Conservation (phyloP, 2,113 vertebrate genomes). For the Chaetodon auriga region DNA sequence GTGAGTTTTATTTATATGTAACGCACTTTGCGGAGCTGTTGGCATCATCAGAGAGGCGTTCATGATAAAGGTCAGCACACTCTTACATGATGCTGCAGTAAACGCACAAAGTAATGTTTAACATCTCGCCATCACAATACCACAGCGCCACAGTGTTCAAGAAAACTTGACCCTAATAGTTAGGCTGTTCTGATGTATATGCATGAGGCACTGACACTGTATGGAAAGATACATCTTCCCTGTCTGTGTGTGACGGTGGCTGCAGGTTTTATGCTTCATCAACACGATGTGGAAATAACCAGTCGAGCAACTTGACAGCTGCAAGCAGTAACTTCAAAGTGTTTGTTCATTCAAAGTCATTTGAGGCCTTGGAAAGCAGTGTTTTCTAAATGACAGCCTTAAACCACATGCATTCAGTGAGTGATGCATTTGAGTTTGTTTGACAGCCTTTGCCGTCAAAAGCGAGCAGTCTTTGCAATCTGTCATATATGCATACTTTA, state of each 20-base stretch:
- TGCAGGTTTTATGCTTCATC: background rate
- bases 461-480: no score
- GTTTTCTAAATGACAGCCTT: background rate
- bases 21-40: background rate
- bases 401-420: background rate
- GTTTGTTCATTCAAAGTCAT: background rate
- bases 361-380: background rate
- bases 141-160: background rate
- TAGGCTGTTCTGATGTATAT: background rate
- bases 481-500: background rate
- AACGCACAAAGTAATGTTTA: background rate
- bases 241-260: background rate
- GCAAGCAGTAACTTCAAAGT: background rate
- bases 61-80: background rate
- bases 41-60: background rate
- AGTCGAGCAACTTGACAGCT: background rate
- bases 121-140: background rate
- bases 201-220: background rate
- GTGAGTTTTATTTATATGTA: background rate
- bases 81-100: background rate
- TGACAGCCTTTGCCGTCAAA: no score
- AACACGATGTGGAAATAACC: background rate
- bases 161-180: background rate
- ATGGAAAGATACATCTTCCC: background rate
- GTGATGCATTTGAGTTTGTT: background rate